Evolutionary conservation across 1,140 invertebrate species (phyloP).

Genomic region (Pantala flavescens): DNA sequence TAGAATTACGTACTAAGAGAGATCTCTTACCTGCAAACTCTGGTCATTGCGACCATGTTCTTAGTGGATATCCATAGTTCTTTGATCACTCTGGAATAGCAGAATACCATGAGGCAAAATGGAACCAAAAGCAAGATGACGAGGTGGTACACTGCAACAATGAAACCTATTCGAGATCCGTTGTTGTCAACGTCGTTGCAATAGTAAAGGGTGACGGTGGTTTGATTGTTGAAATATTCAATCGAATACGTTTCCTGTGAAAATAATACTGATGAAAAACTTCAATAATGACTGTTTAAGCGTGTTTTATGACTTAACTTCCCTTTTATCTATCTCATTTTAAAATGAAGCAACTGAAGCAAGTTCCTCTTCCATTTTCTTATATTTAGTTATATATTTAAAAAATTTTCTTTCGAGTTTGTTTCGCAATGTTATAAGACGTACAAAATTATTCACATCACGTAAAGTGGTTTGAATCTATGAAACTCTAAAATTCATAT

Average conservation of each 20-base stretch:
- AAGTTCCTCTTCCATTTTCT: no score
- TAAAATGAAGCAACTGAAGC: no score
- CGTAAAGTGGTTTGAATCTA: no score
- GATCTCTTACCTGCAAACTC: slow-evolving; percentile 26
- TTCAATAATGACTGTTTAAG: background rate
- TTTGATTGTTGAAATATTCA: slow-evolving; percentile 33
- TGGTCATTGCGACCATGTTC: slow-evolving; percentile 35
- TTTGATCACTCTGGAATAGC: slow-evolving; percentile 43
- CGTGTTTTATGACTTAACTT: background rate
- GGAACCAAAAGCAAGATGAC: slow-evolving; percentile 40
- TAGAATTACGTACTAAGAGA: no score
- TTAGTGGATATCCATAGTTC: slow-evolving; percentile 44
- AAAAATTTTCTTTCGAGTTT: no score
- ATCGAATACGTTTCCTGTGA: slow-evolving; percentile 32
- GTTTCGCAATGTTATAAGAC: no score
- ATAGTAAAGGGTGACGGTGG: slow-evolving; percentile 32
- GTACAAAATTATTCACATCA: no score
- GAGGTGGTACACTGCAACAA: slow-evolving; percentile 40
- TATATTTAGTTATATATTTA: no score
- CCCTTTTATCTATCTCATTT: no score
- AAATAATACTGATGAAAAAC: background rate
- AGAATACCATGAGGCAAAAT: slow-evolving; percentile 39
- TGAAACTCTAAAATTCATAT: no score
- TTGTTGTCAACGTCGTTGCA: slow-evolving; percentile 31
- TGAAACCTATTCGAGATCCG: slow-evolving; percentile 13